Conservation (phyloP, 2,888 invertebrate genomes). For the Spilosoma lubricipeda region DNA sequence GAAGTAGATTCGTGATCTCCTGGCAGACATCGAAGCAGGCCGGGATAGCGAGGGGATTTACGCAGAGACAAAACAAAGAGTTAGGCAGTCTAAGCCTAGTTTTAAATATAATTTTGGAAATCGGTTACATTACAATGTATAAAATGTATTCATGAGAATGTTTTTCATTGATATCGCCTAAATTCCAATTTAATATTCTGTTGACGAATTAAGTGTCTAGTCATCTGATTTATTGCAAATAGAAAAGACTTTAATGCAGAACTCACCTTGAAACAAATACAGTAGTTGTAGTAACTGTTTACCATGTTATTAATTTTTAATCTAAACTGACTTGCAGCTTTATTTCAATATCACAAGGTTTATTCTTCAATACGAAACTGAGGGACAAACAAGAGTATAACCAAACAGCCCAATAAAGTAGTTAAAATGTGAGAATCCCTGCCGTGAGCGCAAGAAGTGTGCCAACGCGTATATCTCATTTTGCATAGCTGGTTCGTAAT, state of each 20-base stretch:
- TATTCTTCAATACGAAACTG: conserved; percentile 24
- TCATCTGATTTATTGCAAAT: not conserved
- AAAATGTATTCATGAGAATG: no score
- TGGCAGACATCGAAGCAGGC: no score
- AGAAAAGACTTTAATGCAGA: not conserved
- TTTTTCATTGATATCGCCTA: no score
- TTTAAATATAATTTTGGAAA: not conserved
- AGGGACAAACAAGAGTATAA: conserved; percentile 27
- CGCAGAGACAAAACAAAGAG: no score
- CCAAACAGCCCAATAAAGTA: conserved; percentile 53
- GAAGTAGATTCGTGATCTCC: no score
- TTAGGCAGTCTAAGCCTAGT: no score
- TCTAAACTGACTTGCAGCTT: not conserved
- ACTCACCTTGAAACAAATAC: not conserved
- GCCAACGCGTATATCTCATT: conserved; percentile 68
- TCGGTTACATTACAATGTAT: not conserved
- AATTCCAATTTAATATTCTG: not conserved
- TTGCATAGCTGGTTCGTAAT: conserved; percentile 52
- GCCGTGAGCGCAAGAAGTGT: conserved; percentile 54
- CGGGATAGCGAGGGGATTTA: no score
- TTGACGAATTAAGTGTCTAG: not conserved
- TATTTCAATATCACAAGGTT: conserved; percentile 37
- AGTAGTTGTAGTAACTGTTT: conserved; percentile 23
- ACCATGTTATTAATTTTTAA: conserved; percentile 39
- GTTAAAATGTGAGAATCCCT: conserved; percentile 77